Percentiles rank a stretch among this genome's conserved stretches.
Conservation (phyloP, 2,113 vertebrate species). For the Potamarius usumacintae region DNA sequence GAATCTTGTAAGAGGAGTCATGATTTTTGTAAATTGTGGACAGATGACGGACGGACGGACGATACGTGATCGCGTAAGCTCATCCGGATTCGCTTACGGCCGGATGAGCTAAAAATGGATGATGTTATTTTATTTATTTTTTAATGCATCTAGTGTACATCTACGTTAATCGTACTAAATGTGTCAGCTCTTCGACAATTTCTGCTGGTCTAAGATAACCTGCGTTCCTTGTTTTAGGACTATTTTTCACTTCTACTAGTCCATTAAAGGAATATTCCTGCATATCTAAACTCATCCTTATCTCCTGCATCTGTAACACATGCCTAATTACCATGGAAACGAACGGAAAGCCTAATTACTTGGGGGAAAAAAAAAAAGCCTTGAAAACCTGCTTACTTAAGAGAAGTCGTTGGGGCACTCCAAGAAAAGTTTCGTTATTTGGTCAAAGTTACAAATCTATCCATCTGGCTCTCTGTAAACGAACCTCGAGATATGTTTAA, state of each 20-base stretch:
- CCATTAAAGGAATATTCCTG: not conserved
- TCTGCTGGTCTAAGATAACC: constrained; percentile 63
- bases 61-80: too few species aligned
- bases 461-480: not conserved
- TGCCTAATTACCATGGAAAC: not conserved
- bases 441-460: not conserved
- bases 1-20: too few species aligned
- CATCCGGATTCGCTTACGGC: too few species aligned
- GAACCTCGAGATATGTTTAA: not conserved
- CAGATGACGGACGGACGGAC: too few species aligned
- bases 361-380: not conserved
- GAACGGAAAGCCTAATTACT: not conserved
- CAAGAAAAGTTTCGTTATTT: not conserved
- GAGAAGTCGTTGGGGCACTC: not conserved
- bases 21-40: too few species aligned
- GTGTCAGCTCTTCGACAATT: constrained; percentile 70
- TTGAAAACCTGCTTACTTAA: not conserved
- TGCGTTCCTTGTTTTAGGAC: not conserved
- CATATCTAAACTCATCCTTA: not conserved
- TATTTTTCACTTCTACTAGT: not conserved
- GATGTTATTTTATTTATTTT: constrained; percentile 44
- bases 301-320: not conserved
- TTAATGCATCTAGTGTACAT: constrained; percentile 53
- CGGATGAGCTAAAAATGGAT: constrained; percentile 44
- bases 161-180: constrained; percentile 68